Evolutionary conservation across 2,113 vertebrate species (phyloP).

Genomic region (Syrmaticus mikado): DNA sequence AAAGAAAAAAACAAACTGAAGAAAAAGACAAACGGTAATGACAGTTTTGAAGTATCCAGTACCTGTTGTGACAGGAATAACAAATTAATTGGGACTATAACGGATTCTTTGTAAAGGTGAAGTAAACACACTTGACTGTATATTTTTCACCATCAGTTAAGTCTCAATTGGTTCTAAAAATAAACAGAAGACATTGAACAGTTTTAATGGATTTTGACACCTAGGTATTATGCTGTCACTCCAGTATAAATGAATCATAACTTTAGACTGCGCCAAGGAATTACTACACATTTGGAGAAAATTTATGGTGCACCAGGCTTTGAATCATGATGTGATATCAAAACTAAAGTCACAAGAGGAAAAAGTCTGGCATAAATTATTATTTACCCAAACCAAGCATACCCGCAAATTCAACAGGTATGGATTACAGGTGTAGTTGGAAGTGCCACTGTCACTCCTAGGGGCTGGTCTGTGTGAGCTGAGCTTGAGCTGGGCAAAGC

Average conservation of each 20-base stretch:
- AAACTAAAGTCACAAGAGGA: slow-evolving; percentile 86
- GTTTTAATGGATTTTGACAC: slow-evolving; percentile 99
- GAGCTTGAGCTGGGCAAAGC: not conserved
- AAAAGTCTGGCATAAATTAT: slow-evolving; percentile 92
- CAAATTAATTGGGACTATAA: slow-evolving; percentile 99
- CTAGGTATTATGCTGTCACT: slow-evolving; percentile 99
- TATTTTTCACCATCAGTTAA: slow-evolving; percentile 99
- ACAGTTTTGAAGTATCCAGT: slow-evolving; percentile 97
- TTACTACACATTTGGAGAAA: slow-evolving; percentile 99
- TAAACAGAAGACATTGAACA: slow-evolving; percentile 99
- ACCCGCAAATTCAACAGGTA: slow-evolving; percentile 64
- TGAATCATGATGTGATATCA: slow-evolving; percentile 98
- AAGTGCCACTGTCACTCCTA: slow-evolving; percentile 56
- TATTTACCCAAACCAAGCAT: slow-evolving; percentile 62
- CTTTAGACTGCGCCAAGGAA: slow-evolving; percentile 95
- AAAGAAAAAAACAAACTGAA: not conserved
- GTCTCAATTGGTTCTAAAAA: slow-evolving; percentile 99
- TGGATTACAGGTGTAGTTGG: slow-evolving; percentile 50
- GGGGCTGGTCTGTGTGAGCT: not conserved
- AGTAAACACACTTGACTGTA: slow-evolving; percentile 99
- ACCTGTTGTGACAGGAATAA: slow-evolving; percentile 99
- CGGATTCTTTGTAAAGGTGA: slow-evolving; percentile 99
- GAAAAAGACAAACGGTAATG: slow-evolving; percentile 88
- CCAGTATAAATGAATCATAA: slow-evolving; percentile 99
- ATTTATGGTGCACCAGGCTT: slow-evolving; percentile 91